Evolutionary conservation across 1,140 invertebrate genomes (phyloP), one percentile per base, ranked within the genome.

Genomic region (Leguminivora glycinivorella): DNA sequence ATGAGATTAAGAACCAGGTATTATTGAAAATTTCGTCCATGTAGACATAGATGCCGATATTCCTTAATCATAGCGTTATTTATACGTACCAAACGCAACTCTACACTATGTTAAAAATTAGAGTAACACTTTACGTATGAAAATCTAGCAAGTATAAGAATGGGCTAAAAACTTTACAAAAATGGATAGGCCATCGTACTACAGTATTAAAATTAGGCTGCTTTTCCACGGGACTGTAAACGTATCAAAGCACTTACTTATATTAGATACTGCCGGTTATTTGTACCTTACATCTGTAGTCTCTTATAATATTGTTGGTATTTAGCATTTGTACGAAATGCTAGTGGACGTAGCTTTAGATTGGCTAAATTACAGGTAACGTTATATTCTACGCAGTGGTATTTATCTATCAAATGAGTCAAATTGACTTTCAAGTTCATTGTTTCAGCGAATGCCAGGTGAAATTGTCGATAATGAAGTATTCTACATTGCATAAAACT

Each of bases 51-150:
- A 22, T 52, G 19, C 47, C 3, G 19, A 52, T 22, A 12, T 22
- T 52, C 19, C 19, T 52, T 52, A 52, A 52, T 52, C n/a, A 19
- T 52, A 22, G 19, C 47, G 19, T 52, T 52, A 7, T 22, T 19
- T 52, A 22, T 22, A 52, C 47, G 7, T 52, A 10, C 47, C 73
- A 72, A 75, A 72, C 70, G 29, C 56, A 68, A 76, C 31, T 60
- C 56, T 77, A 79, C 69, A 71, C 73, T 73, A 83, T 70, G 76
- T 73, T 80, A 79, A 58, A 82, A 78, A 76, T 79, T 71, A 75
- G 72, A 75, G 71, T 78, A 78, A 81, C 82, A 76, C 56, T 79
- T 83, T 84, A 87, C 81, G 79, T 84, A 89, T 84, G 78, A 86
- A 80, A 78, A 66, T 76, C 79, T 85, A 87, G 74, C 81, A 76